Conservation (phyloP, 1,140 invertebrate genomes). For the Heliconius melpomene region DNA sequence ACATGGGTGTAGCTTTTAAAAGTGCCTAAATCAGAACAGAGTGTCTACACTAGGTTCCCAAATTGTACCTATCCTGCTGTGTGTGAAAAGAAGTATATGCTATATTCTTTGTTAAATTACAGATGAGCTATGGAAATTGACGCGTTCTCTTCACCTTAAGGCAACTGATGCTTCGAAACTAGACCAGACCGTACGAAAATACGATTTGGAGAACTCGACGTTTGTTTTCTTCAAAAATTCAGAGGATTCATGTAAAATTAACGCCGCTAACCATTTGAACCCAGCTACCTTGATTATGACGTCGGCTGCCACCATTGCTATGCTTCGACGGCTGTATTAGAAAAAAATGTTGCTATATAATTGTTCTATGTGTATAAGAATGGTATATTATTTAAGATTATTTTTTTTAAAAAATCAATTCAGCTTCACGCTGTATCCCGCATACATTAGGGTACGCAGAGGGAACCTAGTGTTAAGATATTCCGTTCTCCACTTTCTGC, state of each 20-base stretch:
- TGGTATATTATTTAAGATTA: neutral
- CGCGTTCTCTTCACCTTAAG: slow-evolving; percentile 63
- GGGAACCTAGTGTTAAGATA: too few relatives aligned
- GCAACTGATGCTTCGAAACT: slow-evolving; percentile 56
- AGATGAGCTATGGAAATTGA: slow-evolving; percentile 75
- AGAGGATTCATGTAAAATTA: slow-evolving; percentile 63
- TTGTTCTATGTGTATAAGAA: neutral
- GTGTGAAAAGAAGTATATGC: neutral
- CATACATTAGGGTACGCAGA: too few relatives aligned
- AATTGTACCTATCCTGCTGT: too few relatives aligned
- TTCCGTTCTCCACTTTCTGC: too few relatives aligned
- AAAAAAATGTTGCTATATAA: neutral
- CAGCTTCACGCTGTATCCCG: too few relatives aligned
- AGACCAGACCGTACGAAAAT: slow-evolving; percentile 58
- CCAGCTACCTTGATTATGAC: slow-evolving; percentile 55
- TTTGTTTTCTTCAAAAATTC: slow-evolving; percentile 70
- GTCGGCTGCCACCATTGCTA: slow-evolving; percentile 54
- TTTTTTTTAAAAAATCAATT: neutral
- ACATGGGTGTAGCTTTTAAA: too few relatives aligned
- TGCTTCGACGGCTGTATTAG: slow-evolving; percentile 57
- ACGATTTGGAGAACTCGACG: slow-evolving; percentile 54
- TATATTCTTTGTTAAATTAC: slow-evolving; percentile 37
- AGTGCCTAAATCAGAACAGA: neutral
- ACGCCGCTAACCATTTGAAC: slow-evolving; percentile 45
- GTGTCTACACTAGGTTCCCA: neutral